Evolutionary conservation across 2,888 invertebrate genomes (phyloP), one percentile per base, ranked within the genome.

Genomic region (Drosophila pseudotakahashii): DNA sequence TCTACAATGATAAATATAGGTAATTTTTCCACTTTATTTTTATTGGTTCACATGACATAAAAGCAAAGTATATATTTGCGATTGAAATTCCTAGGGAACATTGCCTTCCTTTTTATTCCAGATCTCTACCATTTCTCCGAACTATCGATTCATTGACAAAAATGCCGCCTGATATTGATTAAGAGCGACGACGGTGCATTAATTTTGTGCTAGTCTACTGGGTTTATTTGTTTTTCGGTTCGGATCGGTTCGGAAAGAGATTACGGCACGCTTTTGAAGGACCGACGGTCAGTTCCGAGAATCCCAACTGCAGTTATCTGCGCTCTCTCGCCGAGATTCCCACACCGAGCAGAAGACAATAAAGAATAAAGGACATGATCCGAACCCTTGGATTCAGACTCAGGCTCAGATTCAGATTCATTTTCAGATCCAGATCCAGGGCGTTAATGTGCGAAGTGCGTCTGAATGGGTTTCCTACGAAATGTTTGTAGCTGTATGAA

Each of bases 391-490:
- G 30, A 54, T 34, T 37, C 47, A 10, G 44, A 11, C n/a, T n/a
- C n/a, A n/a, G n/a, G n/a, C n/a, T n/a, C n/a, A n/a, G n/a, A n/a
- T 23, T 39, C 34, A 51, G 39, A 14, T 52, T 37, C 39, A 48
- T 34, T 13, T 23, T 14, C 39, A 57, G 30, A 23, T 54, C 39
- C 39, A 54, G 37, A 51, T 52, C 36, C 53, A 52, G 80, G 80
- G 84, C 85, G 88, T 87, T 87, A 87, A 81, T 81, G 88, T 84
- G 88, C 85, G 88, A 84, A 85, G 85, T 85, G 85, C 85, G 88
- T 84, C 78, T 85, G 82, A 87, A 87, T 87, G 82, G 77, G 80
- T 78, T 84, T 84, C 88, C 77, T 59, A 67, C 78, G 84, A 84
- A 84, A 73, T 78, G 36, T 71, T 45, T 53, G 14, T 41, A 58